A percentile compares a stretch with the other conserved stretches of the same genome.
Conservation (phyloP, 2,888 invertebrate genomes). For the Harpalus rubripes region DNA sequence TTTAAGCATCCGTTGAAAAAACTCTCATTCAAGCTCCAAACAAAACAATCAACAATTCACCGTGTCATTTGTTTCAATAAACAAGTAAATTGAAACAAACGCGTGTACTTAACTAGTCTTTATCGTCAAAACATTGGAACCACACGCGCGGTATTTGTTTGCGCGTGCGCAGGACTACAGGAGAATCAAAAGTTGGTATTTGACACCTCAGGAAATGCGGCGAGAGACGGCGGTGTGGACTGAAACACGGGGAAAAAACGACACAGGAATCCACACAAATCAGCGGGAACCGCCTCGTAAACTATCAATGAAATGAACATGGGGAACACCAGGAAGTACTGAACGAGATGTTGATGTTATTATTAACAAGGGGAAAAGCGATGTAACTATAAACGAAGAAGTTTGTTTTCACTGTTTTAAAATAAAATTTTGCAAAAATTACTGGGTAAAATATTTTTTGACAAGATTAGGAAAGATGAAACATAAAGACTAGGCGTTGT, state of each 20-base stretch:
- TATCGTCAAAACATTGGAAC: constrained; percentile 55
- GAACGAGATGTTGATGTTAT: neutral
- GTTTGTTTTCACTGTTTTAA: neutral
- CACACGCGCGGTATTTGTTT: constrained; percentile 19
- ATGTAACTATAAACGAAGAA: neutral
- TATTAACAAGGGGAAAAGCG: neutral
- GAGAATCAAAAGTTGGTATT: constrained; percentile 52
- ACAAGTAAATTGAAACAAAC: constrained; percentile 60
- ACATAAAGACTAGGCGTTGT: no score
- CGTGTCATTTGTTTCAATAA: constrained; percentile 54
- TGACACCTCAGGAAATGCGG: constrained; percentile 53
- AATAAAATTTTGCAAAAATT: neutral
- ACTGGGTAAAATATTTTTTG: no score
- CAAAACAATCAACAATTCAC: constrained; percentile 42
- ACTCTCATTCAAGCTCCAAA: constrained; percentile 15
- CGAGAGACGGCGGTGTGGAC: neutral
- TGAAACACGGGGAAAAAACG: constrained; percentile 38
- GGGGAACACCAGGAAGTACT: constrained; percentile 37
- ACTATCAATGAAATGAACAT: constrained; percentile 69
- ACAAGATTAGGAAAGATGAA: no score
- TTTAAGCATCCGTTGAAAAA: neutral
- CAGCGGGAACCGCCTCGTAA: constrained; percentile 74
- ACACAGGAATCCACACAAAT: constrained; percentile 74
- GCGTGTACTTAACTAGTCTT: constrained; percentile 23
- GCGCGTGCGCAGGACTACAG: constrained; percentile 15